Evolutionary conservation across 2,797 vertebrate species (phyloP).

Genomic region (Streptopelia turtur): DNA sequence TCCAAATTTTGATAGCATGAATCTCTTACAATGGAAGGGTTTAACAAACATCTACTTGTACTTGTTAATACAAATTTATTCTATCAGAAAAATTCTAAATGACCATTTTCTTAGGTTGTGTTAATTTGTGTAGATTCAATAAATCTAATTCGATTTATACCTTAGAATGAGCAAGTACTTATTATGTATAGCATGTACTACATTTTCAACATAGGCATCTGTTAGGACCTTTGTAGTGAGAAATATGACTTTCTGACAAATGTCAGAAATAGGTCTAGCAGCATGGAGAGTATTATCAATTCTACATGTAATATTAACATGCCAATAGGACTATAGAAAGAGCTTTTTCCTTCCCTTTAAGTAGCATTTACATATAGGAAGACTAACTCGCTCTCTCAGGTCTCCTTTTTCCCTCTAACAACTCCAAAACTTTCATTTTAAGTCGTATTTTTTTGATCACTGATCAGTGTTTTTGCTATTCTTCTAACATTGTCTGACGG

Average conservation of each 20-base stretch:
- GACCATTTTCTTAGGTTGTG: not conserved
- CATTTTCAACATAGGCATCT: not conserved
- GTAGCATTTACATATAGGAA: not conserved
- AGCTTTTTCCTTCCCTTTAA: not conserved
- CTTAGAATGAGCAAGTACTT: not conserved
- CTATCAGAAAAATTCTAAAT: not conserved
- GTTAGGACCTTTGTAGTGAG: not conserved
- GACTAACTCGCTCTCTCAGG: not conserved
- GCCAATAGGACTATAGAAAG: not conserved
- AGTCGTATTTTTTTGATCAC: not conserved
- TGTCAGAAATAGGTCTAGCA: not conserved
- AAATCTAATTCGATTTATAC: not conserved
- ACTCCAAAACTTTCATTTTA: not conserved
- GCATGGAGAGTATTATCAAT: not conserved
- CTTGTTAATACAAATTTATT: not conserved
- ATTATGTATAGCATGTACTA: not conserved
- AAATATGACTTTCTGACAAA: not conserved
- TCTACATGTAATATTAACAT: not conserved
- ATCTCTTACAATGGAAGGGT: not conserved
- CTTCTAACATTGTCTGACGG: not conserved
- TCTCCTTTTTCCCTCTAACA: not conserved
- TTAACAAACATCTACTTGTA: not conserved
- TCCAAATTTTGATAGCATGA: not conserved
- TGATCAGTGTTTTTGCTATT: not conserved
- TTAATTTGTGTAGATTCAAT: not conserved